Evolutionary conservation across 1,140 invertebrate genomes (phyloP).

Genomic region (Ips nitidus): DNA sequence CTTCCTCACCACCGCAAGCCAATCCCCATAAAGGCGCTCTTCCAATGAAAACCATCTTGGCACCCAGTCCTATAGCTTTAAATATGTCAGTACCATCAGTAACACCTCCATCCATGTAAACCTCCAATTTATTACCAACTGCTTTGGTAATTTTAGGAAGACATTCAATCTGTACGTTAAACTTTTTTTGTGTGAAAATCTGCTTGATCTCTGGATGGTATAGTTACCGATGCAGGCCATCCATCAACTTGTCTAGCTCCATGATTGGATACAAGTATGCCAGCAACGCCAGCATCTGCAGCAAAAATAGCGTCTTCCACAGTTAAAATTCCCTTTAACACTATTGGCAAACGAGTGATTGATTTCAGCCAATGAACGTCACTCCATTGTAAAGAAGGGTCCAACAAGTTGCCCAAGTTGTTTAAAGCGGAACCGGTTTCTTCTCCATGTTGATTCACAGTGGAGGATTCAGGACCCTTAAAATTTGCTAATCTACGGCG

Average conservation of each 20-base stretch:
- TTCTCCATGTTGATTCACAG: slow-evolving; percentile 57
- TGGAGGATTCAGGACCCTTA: slow-evolving; percentile 59
- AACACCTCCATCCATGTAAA: slow-evolving; percentile 90
- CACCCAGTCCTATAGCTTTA: slow-evolving; percentile 89
- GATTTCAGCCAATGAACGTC: slow-evolving; percentile 83
- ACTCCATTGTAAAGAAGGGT: slow-evolving; percentile 77
- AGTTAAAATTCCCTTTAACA: slow-evolving; percentile 89
- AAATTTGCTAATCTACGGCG: slow-evolving; percentile 70
- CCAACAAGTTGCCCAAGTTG: slow-evolving; percentile 78
- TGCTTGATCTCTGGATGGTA: too few species aligned
- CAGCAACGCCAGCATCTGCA: slow-evolving; percentile 70
- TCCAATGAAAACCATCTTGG: slow-evolving; percentile 88
- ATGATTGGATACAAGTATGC: slow-evolving; percentile 89
- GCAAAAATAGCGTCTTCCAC: slow-evolving; percentile 82
- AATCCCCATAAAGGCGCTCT: slow-evolving; percentile 88
- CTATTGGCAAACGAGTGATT: slow-evolving; percentile 77
- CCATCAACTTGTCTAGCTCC: slow-evolving; percentile 87
- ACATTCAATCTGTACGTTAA: slow-evolving; percentile 73
- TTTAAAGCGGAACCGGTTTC: slow-evolving; percentile 69
- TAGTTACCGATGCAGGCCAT: slow-evolving; percentile 73
- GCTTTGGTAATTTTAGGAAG: slow-evolving; percentile 79
- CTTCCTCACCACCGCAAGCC: slow-evolving; percentile 73
- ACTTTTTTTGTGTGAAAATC: too few species aligned
- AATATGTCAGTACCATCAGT: slow-evolving; percentile 84
- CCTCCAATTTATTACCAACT: slow-evolving; percentile 70